A percentile compares a stretch with the other conserved stretches of the same genome.
phyloP scores from a whole-genome alignment of 1,140 invertebrate genomes.

The Sipha flava region DNA sequence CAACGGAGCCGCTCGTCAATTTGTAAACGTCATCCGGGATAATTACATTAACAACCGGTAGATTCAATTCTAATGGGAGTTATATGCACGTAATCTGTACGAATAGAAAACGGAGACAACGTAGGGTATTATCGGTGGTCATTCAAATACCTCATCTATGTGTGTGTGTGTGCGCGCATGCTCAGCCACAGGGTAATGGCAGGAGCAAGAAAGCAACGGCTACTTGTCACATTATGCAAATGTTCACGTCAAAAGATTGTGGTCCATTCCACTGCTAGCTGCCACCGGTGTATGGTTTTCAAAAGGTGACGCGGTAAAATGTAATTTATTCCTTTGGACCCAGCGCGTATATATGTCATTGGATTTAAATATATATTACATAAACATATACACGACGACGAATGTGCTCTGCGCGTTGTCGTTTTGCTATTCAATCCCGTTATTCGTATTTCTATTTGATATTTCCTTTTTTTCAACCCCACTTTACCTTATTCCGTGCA shows the following conservation, averaged over 20 bases:
- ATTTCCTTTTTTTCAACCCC: background rate
- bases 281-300: background rate
- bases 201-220: background rate
- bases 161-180: background rate
- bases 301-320: constrained; percentile 27
- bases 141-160: background rate
- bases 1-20: background rate
- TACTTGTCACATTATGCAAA: constrained; percentile 27
- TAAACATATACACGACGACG: background rate
- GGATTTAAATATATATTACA: background rate
- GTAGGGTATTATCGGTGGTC: constrained; percentile 2
- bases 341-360: background rate
- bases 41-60: constrained; percentile 24
- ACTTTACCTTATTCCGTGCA: background rate
- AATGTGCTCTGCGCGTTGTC: background rate
- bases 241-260: constrained; percentile 13
- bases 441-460: background rate
- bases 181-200: background rate
- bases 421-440: background rate
- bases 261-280: background rate
- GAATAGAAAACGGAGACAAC: too few relatives aligned
- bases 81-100: too few relatives aligned
- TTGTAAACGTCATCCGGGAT: constrained; percentile 29
- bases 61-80: constrained; percentile 12
- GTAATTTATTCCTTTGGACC: constrained; percentile 14